Evolutionary conservation across 2,113 vertebrate species (phyloP), one percentile per base, ranked within the genome.

Genomic region (Halcyon senegalensis): DNA sequence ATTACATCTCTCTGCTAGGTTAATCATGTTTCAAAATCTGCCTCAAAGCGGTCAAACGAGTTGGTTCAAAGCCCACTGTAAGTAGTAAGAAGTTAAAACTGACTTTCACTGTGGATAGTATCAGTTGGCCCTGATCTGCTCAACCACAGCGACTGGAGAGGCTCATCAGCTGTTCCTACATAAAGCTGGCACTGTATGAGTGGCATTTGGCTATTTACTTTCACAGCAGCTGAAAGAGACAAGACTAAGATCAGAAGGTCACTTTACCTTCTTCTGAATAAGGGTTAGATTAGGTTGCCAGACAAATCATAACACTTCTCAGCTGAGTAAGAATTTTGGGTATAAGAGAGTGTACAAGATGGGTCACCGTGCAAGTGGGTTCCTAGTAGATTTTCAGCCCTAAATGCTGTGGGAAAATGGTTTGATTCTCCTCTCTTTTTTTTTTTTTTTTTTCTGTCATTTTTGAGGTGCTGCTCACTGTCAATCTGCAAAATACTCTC

Each of bases 11-110:
- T 66, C 41, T 62, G 8, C 35, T 53, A n/a, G 4, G 11, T n/a
- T 83, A 91, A 80, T 41, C 66, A 16, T 60, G 73, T 87, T 66
- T 73, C 67, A 84, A 66, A 68, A 77, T 28, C 31, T 80, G 41
- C 30, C 44, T 68, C 46, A 18, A 87, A 74, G 30, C 27, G 89
- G 56, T 27, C 51, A 46, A 11, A 67, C 10, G 60, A 64, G 16
- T 11, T 67, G 14, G 11, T 88, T 90, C 59, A 80, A 89, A 70
- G 4, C n/a, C 80, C 41, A 59, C 6, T 46, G 31, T 25, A 67
- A 56, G 37, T 46, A 74, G 37, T 16, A 63, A 77, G 69, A 81
- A 89, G 80, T 20, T 74, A 33, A 67, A 51, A 43, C 17, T 92
- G 12, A 12, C 33, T 77, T 56, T 90, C 46, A 59, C 21, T 63